These are phyloP conservation scores for Tringa solitaria DNA, from an alignment of 2,113 vertebrate genomes.

Conservation along the genomic window DNA sequence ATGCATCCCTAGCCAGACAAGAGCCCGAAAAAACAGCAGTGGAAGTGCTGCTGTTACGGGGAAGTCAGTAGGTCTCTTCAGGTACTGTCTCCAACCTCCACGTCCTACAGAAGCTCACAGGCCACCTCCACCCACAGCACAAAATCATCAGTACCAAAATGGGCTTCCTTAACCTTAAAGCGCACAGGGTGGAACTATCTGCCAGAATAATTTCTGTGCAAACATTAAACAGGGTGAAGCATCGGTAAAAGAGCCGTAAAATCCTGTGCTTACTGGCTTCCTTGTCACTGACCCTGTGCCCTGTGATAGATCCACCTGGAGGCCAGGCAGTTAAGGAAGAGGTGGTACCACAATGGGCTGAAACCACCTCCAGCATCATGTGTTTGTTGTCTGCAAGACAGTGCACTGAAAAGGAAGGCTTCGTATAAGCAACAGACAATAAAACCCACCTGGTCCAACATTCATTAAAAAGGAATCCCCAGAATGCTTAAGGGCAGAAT, in stretches of 20 bases:
- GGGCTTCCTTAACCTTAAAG: background rate
- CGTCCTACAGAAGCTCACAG: background rate
- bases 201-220: background rate
- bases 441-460: background rate
- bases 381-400: background rate
- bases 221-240: background rate
- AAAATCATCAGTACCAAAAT: background rate
- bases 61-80: background rate
- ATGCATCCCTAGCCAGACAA: background rate
- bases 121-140: background rate
- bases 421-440: background rate
- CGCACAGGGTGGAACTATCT: background rate
- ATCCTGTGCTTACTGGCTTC: background rate
- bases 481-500: background rate
- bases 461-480: background rate
- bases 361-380: rapidly evolving
- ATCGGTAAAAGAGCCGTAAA: background rate
- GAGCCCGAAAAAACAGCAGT: background rate
- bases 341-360: background rate
- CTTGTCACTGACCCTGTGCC: background rate
- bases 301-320: background rate
- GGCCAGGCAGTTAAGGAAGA: background rate
- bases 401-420: background rate
- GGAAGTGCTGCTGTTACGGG: background rate
- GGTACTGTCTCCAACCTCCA: background rate